Conservation (phyloP, 1,140 invertebrate genomes). For the Acyrthosiphon pisum region DNA sequence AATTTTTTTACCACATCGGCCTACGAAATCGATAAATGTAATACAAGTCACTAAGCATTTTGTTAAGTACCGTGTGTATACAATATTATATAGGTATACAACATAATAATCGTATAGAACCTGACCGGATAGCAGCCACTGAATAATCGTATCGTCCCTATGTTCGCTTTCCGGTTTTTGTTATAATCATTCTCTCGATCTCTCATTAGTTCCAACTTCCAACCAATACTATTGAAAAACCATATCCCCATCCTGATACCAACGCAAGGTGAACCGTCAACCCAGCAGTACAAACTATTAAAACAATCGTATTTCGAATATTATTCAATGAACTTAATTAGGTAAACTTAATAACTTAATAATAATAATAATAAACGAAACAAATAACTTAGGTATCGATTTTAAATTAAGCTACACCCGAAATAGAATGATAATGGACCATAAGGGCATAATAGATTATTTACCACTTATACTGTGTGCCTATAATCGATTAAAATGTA, state of each 20-base stretch:
- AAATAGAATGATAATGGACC: not conserved
- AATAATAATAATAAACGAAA: too few species aligned
- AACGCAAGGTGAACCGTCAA: not conserved
- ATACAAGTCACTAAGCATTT: not conserved
- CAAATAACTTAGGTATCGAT: not conserved
- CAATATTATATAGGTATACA: not conserved
- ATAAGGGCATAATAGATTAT: not conserved
- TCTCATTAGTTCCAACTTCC: not conserved
- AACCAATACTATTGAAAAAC: not conserved
- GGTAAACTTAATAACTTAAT: not conserved
- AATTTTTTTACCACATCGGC: not conserved
- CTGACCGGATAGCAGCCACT: not conserved
- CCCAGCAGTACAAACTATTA: not conserved
- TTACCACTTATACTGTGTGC: not conserved
- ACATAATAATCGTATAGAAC: not conserved
- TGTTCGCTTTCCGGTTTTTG: not conserved
- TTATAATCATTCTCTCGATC: not conserved
- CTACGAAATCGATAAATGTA: not conserved
- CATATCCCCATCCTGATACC: not conserved
- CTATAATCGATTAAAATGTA: not conserved
- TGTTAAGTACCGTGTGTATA: not conserved
- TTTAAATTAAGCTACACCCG: not conserved
- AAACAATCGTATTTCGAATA: constrained; percentile 22
- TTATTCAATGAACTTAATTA: constrained; percentile 11
- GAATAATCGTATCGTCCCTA: not conserved